Evolutionary conservation across 2,888 invertebrate genomes (phyloP), one percentile per base, ranked within the genome.

Genomic region (Eupithecia pulchellata): DNA sequence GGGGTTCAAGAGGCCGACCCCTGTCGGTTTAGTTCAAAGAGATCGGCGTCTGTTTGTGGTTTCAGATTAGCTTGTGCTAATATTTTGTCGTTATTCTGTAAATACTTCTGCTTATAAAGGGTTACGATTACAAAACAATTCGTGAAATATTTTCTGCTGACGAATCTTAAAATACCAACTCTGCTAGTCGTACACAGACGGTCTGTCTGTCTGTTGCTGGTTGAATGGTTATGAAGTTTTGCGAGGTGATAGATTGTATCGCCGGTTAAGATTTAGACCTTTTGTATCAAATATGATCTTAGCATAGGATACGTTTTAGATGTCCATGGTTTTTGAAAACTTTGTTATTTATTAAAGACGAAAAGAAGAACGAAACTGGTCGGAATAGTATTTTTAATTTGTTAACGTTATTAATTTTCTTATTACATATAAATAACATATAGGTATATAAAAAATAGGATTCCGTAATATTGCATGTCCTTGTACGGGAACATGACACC

Each of bases 41-140:
- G 66, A 66, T 58, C 25, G 17, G 32, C 32, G 55, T 66, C 63
- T 66, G 66, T 70, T 61, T 61, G 69, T 70, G 47, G 63, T 29
- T 55, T 64, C 11, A 52, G 63, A 68, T 68, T 63, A 68, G 34
- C 14, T 63, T 55, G 62, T 52, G 47, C 52, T 62, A 68, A 63
- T 68, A 63, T 57, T 63, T 36, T 42, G 66, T 39, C 29, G 17
- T 25, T 60, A n/a, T 60, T 32, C 17, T 60, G 32, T 32, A 60
- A n/a, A 60, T 32, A 60, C n/a, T n/a, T 60, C 13, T 25, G 25
- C 52, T 52, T 52, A 20, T 20, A n/a, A 17, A 6, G n/a, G 39
- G n/a, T 42, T n/a, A n/a, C n/a, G n/a, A 6, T 17, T 42, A 9
- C 42, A 42, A 8, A 42, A 42, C n/a, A 20, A 47, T 47, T 20